Evolutionary conservation across 2,797 vertebrate genomes (phyloP).

Genomic region (Ispidina picta): DNA sequence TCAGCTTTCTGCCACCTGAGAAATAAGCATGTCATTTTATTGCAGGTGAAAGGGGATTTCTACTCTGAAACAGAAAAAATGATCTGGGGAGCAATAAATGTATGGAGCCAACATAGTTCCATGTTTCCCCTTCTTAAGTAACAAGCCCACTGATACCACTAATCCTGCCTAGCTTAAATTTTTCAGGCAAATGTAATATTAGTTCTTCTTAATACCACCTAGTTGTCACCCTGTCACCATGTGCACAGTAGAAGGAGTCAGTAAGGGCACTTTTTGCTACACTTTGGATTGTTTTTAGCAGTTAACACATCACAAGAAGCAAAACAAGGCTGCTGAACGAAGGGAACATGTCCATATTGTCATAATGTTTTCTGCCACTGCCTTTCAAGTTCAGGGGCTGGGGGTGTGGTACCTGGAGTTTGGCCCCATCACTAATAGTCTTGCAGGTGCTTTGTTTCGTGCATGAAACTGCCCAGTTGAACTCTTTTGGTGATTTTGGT

Average conservation of each 20-base stretch:
- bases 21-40: not conserved
- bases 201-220: not conserved
- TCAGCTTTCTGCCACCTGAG: not conserved
- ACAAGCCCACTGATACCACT: slow-evolving; percentile 23
- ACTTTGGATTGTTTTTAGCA: not conserved
- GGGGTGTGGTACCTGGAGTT: not conserved
- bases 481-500: not conserved
- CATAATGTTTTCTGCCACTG: not conserved
- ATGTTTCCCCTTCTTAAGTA: not conserved
- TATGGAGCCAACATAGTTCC: not conserved
- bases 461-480: not conserved
- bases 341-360: not conserved
- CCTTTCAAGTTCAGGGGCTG: not conserved
- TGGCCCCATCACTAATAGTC: not conserved
- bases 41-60: not conserved
- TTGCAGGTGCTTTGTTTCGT: not conserved
- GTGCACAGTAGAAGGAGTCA: not conserved
- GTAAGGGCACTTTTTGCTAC: not conserved
- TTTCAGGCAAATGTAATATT: not conserved
- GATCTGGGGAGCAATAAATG: not conserved
- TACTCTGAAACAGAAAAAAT: not conserved
- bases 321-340: not conserved
- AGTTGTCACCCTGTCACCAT: not conserved
- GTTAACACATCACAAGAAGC: not conserved
- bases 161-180: not conserved